Evolutionary conservation across 1,140 invertebrate genomes (phyloP).

Genomic region (Steinernema feltiae): DNA sequence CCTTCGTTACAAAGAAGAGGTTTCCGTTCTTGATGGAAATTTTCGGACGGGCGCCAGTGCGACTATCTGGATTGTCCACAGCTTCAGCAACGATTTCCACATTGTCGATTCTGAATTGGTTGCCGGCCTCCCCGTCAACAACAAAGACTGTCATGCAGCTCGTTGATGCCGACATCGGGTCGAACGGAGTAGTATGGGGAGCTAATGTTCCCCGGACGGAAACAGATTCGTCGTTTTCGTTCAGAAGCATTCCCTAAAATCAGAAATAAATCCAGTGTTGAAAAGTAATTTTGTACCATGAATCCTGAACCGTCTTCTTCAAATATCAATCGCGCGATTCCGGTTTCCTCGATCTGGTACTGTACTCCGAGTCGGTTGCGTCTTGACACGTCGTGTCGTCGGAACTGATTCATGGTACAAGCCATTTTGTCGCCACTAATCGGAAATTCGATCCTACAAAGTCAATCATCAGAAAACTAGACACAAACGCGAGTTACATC

Average conservation of each 20-base stretch:
- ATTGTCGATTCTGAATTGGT: not conserved
- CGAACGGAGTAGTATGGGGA: not conserved
- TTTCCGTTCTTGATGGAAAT: not conserved
- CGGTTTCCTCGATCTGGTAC: not conserved
- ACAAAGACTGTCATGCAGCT: not conserved
- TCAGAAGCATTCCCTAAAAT: not conserved
- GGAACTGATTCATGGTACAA: not conserved
- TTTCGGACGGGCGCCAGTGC: not conserved
- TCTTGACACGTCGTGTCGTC: not conserved
- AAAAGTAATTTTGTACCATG: too few relatives aligned
- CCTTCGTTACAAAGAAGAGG: not conserved
- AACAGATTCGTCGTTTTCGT: not conserved
- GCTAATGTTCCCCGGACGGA: not conserved
- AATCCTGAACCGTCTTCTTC: constrained; percentile 1
- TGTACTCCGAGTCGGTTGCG: not conserved
- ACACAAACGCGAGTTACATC: not conserved
- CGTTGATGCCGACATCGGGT: not conserved
- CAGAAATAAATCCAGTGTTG: too few relatives aligned
- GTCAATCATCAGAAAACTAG: not conserved
- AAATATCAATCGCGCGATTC: not conserved
- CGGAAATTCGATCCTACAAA: not conserved
- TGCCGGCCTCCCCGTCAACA: not conserved
- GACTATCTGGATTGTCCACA: not conserved
- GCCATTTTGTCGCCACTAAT: not conserved
- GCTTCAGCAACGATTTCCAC: not conserved